These are phyloP conservation scores for Thereva unica DNA, from an alignment of 2,888 invertebrate genomes.

Conservation along the genomic window DNA sequence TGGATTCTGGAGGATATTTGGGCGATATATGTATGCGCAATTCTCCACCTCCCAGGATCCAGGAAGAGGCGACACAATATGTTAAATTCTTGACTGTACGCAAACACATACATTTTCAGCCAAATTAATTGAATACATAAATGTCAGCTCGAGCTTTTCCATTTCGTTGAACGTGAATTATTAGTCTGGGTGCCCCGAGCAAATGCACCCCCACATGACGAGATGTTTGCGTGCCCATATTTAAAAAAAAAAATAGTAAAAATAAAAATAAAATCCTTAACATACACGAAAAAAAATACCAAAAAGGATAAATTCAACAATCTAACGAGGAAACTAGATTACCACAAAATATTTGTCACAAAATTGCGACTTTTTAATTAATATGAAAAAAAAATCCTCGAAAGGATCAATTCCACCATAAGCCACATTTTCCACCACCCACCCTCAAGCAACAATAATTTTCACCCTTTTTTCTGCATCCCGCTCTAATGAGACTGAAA, in stretches of 20 bases:
- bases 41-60: too few species aligned
- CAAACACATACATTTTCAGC: constrained; percentile 41
- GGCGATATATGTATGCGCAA: constrained; percentile 3
- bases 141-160: constrained; percentile 46
- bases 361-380: too few species aligned
- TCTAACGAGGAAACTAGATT: too few species aligned
- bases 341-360: too few species aligned
- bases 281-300: constrained; percentile 11
- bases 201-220: constrained; percentile 8
- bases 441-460: constrained; percentile 4
- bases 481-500: neutral
- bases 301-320: neutral
- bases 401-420: too few species aligned
- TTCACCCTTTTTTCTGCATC: neutral
- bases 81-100: constrained; percentile 19
- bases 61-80: constrained; percentile 24
- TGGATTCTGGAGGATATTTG: neutral
- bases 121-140: constrained; percentile 48
- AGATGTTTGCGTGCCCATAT: constrained; percentile 27
- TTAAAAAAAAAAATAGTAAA: constrained; percentile 6
- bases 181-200: constrained; percentile 41
- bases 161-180: constrained; percentile 46
- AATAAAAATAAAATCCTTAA: constrained; percentile 8
- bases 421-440: too few species aligned
- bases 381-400: too few species aligned